phyloP scores from a whole-genome alignment of 2,113 vertebrate genomes.

The Ochotona curzoniae region DNA sequence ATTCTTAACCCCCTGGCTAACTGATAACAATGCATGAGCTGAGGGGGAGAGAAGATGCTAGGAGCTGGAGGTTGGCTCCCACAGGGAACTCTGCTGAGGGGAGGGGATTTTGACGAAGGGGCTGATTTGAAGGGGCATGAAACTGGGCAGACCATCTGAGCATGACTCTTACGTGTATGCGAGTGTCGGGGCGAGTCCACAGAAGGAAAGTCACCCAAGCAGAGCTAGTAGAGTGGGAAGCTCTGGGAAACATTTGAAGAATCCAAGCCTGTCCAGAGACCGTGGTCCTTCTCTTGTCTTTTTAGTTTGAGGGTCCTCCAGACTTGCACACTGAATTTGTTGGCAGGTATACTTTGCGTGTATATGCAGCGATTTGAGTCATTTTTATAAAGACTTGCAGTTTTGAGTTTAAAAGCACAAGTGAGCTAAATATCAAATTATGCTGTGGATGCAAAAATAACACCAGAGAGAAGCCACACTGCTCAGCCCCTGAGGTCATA shows the following conservation, averaged over 20 bases:
- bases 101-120: fast-evolving
- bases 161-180: neutral
- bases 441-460: neutral
- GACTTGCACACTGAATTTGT: neutral
- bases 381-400: slow-evolving; percentile 1
- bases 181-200: neutral
- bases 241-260: neutral
- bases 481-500: neutral
- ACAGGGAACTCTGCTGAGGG: neutral
- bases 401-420: neutral
- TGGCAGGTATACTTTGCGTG: neutral
- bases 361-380: neutral
- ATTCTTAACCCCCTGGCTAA: neutral
- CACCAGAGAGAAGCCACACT: neutral
- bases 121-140: neutral
- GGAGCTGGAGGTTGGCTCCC: neutral
- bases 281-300: neutral
- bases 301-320: neutral
- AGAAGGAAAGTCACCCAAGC: neutral
- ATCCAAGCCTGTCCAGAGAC: too few species aligned
- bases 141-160: neutral
- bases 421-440: neutral
- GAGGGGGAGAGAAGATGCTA: neutral
- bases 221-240: neutral
- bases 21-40: neutral